Conservation (phyloP, 1,140 invertebrate species). For the Drosophila rhopaloa region DNA sequence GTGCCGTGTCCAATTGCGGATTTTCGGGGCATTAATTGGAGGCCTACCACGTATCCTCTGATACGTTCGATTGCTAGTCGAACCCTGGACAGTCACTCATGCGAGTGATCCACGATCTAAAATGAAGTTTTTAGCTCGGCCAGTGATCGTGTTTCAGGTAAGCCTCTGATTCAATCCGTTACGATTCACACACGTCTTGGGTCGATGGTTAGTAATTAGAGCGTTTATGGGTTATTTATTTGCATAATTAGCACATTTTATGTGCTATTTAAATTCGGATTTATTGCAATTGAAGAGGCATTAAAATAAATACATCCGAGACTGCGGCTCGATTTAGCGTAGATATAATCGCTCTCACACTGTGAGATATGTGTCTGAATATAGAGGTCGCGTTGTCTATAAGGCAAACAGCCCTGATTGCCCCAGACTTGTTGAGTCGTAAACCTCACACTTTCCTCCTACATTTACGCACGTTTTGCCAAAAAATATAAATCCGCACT, state of each 20-base stretch:
- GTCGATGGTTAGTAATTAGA: slow-evolving; percentile 72
- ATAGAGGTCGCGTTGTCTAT: slow-evolving; percentile 45
- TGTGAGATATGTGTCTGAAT: slow-evolving; percentile 2
- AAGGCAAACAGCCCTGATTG: neutral
- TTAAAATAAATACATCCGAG: slow-evolving; percentile 56
- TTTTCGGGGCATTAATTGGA: slow-evolving; percentile 12
- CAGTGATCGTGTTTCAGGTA: slow-evolving; percentile 6
- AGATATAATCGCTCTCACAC: slow-evolving; percentile 20
- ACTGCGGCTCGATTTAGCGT: slow-evolving; percentile 26
- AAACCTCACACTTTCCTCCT: slow-evolving; percentile 62
- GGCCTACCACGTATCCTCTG: slow-evolving; percentile 1
- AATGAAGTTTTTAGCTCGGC: neutral
- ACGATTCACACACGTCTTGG: slow-evolving; percentile 58
- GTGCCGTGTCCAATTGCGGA: slow-evolving; percentile 5
- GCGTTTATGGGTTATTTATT: slow-evolving; percentile 76
- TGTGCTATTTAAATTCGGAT: slow-evolving; percentile 74
- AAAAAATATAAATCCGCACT: slow-evolving; percentile 17
- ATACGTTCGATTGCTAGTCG: neutral
- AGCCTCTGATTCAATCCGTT: slow-evolving; percentile 24
- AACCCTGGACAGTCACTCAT: slow-evolving; percentile 4
- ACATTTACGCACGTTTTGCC: slow-evolving; percentile 72
- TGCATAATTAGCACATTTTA: slow-evolving; percentile 72
- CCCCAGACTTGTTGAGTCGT: slow-evolving; percentile 59
- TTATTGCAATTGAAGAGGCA: slow-evolving; percentile 73
- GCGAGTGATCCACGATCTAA: slow-evolving; percentile 1